Evolutionary conservation across 2,797 vertebrate genomes (phyloP).

Genomic region (Sebastes matsubarae): DNA sequence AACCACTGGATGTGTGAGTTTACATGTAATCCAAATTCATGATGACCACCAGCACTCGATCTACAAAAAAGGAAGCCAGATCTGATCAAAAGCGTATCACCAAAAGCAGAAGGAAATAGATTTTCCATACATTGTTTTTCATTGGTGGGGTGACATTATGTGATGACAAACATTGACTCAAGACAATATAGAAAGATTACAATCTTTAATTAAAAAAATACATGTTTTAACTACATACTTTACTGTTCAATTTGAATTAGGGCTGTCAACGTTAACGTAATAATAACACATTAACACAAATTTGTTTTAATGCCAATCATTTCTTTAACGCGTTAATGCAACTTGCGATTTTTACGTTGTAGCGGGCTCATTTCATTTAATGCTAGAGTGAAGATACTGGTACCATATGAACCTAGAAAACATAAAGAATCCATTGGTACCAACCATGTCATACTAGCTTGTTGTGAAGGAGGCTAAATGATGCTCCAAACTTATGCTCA

Average conservation of each 20-base stretch:
- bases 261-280: too few species aligned
- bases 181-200: not conserved
- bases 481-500: too few species aligned
- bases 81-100: not conserved
- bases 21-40: constrained; percentile 9
- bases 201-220: not conserved
- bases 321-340: too few species aligned
- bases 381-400: too few species aligned
- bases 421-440: too few species aligned
- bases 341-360: too few species aligned
- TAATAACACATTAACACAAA: too few species aligned
- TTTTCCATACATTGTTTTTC: not conserved
- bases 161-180: not conserved
- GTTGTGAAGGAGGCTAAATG: too few species aligned
- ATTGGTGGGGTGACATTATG: not conserved
- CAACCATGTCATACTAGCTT: too few species aligned
- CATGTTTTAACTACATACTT: not conserved
- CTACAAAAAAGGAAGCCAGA: not conserved
- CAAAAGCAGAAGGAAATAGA: not conserved
- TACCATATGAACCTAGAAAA: too few species aligned
- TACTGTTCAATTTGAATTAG: not conserved
- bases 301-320: too few species aligned
- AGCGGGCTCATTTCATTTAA: too few species aligned
- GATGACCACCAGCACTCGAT: not conserved
- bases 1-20: not conserved